These are phyloP conservation scores for Acrossocheilus wenchowensis DNA, from an alignment of 2,797 vertebrate genomes.

Conservation along the genomic window DNA sequence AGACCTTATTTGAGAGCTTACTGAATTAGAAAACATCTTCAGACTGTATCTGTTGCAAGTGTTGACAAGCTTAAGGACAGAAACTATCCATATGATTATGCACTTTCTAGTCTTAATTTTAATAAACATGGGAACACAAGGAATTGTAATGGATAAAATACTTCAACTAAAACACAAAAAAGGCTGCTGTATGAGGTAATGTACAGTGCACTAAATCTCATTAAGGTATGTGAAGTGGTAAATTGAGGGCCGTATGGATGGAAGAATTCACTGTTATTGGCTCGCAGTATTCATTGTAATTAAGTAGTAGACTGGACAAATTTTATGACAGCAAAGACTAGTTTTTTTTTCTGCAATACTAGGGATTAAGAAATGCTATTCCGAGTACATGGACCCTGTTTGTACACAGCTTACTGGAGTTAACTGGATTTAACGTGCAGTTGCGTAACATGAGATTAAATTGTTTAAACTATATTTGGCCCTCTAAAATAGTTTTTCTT, in stretches of 20 bases:
- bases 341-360: not conserved
- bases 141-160: not conserved
- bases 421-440: not conserved
- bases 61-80: not conserved
- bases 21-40: not conserved
- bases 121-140: not conserved
- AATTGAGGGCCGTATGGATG: not conserved
- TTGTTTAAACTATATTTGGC: not conserved
- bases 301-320: not conserved
- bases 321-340: not conserved
- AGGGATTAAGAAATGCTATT: not conserved
- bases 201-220: not conserved
- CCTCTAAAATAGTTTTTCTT: no score
- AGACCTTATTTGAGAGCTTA: no score
- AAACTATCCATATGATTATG: not conserved
- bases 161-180: not conserved
- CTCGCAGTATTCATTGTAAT: not conserved
- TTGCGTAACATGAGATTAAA: not conserved
- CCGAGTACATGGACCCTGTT: not conserved
- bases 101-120: no score
- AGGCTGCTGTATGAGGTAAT: not conserved
- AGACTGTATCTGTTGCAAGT: not conserved
- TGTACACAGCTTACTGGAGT: not conserved
- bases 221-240: not conserved
- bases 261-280: not conserved